Percentiles rank a stretch among this genome's conserved stretches.
Conservation (phyloP, 2,888 invertebrate genomes). For the Diloba caeruleocephala region DNA sequence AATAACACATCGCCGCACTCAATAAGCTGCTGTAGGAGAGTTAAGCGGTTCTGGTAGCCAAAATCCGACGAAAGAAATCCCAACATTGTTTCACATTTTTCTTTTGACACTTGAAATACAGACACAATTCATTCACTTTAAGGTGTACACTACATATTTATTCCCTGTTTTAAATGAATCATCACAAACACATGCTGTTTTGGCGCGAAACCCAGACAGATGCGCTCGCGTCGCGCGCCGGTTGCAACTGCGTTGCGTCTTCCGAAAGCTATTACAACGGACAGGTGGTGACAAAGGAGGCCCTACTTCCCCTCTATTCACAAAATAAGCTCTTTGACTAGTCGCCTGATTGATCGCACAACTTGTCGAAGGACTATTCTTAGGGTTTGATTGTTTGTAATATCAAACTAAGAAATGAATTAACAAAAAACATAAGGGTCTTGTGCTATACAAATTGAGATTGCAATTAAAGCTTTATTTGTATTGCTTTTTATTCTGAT, state of each 20-base stretch:
- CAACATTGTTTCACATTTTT: conserved; percentile 73
- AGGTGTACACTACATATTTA: conserved; percentile 16
- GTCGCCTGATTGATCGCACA: conserved; percentile 59
- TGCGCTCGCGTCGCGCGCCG: conserved; percentile 76
- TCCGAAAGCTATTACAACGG: conserved; percentile 84
- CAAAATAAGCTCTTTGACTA: conserved; percentile 57
- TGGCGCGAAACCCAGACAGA: conserved; percentile 82
- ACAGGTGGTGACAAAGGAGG: conserved; percentile 86
- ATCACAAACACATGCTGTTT: conserved; percentile 65
- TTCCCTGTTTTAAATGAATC: conserved; percentile 43
- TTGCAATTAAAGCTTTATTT: conserved; percentile 1
- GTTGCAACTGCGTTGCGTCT: conserved; percentile 76
- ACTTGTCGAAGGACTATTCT: conserved; percentile 45
- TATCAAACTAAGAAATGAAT: conserved; percentile 14
- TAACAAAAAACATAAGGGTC: conserved; percentile 6
- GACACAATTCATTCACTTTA: conserved; percentile 16
- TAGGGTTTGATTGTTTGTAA: conserved; percentile 9
- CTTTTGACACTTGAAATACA: conserved; percentile 24
- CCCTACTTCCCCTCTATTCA: conserved; percentile 79
- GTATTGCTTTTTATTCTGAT: too few species aligned
- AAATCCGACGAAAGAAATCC: conserved; percentile 82
- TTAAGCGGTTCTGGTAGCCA: conserved; percentile 79
- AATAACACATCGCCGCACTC: conserved; percentile 82
- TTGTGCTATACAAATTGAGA: conserved; percentile 7
- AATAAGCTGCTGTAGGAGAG: conserved; percentile 80